A percentile compares a stretch with the other conserved stretches of the same genome.
Conservation (phyloP, 2,888 invertebrate genomes). For the Hyppa rectilinea region DNA sequence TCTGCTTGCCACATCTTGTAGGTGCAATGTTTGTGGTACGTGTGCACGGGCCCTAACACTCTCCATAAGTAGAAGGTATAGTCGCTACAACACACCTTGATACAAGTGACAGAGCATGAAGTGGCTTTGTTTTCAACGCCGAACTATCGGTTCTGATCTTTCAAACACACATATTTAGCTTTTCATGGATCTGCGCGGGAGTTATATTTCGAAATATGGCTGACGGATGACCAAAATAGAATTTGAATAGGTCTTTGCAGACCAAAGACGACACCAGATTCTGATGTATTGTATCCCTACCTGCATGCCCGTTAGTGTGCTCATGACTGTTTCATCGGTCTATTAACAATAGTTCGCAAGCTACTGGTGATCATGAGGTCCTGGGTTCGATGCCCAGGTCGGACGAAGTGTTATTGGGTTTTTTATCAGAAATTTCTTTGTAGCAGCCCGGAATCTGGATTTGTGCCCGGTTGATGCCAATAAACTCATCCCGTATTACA, state of each 20-base stretch:
- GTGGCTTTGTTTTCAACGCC: not conserved
- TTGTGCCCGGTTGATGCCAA: no score
- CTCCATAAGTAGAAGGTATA: not conserved
- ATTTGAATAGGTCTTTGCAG: not conserved
- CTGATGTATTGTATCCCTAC: not conserved
- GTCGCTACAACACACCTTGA: not conserved
- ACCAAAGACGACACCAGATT: not conserved
- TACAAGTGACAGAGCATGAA: not conserved
- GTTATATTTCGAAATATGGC: constrained; percentile 6
- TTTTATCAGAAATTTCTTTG: no score
- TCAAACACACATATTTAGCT: constrained; percentile 10
- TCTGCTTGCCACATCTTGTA: no score
- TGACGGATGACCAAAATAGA: constrained; percentile 1
- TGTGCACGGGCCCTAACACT: no score
- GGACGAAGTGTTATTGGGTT: no score
- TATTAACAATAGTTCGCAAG: no score
- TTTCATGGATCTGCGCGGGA: constrained; percentile 18
- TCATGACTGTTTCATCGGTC: no score
- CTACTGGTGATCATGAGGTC: no score
- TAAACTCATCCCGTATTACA: no score
- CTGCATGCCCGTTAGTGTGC: not conserved
- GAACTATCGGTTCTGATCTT: constrained; percentile 13
- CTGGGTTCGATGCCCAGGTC: no score
- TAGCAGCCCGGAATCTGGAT: no score
- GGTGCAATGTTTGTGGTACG: no score